phyloP scores from a whole-genome alignment of 2,113 vertebrate genomes.

The Nothocercus julius region DNA sequence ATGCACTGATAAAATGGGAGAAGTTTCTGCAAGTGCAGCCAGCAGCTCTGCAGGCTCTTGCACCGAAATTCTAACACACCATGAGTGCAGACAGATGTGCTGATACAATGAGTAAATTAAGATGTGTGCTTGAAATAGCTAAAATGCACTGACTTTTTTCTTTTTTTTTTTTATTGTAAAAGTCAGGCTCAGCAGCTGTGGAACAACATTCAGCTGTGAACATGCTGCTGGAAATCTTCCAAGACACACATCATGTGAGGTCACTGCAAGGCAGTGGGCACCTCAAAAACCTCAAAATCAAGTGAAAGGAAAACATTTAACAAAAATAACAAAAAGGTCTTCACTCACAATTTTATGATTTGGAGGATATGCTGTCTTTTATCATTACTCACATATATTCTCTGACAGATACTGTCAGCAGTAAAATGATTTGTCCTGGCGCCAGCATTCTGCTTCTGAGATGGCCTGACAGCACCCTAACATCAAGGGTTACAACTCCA shows the following conservation, averaged over 20 bases:
- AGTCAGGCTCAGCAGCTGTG: neutral
- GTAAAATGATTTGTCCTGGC: neutral
- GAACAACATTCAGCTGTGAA: neutral
- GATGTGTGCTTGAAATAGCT: rapidly evolving
- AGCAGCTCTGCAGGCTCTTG: neutral
- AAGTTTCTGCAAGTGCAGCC: neutral
- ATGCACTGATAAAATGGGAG: neutral
- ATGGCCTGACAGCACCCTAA: neutral
- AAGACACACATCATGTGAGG: neutral
- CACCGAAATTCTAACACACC: rapidly evolving
- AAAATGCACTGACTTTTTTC: neutral
- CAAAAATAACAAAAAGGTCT: neutral
- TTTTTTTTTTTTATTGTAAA: neutral
- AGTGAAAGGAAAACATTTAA: neutral
- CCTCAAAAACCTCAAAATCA: neutral
- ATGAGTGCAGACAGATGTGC: neutral
- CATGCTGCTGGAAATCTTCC: neutral
- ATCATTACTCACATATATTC: neutral
- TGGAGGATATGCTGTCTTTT: neutral
- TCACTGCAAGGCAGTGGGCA: neutral
- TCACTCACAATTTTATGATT: neutral
- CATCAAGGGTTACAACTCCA: neutral
- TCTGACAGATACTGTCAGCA: neutral
- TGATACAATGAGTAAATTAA: neutral
- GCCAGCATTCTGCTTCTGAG: neutral